A percentile compares a stretch with the other conserved stretches of the same genome.
Conservation (phyloP, 2,888 invertebrate species). For the Drosophila helvetica region DNA sequence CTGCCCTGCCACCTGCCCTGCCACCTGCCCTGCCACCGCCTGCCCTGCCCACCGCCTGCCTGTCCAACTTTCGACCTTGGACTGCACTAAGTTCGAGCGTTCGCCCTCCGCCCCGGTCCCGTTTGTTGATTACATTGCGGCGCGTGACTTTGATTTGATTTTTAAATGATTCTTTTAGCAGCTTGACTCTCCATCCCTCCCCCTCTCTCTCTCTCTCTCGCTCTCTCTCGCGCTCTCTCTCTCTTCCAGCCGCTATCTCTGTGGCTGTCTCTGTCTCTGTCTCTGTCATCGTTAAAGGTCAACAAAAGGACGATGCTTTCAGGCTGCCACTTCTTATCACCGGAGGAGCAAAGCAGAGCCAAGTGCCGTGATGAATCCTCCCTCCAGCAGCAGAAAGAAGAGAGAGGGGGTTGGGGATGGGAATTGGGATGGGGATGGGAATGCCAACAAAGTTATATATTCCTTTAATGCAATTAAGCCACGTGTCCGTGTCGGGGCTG, state of each 20-base stretch:
- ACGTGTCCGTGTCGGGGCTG: slow-evolving; percentile 57
- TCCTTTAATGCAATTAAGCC: slow-evolving; percentile 64
- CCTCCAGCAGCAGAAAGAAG: too few relatives aligned
- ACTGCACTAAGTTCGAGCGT: slow-evolving; percentile 4
- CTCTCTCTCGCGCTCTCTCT: not conserved
- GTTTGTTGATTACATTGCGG: slow-evolving; percentile 70
- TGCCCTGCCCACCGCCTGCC: slow-evolving; percentile 23
- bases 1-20: slow-evolving; percentile 15
- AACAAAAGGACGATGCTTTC: slow-evolving; percentile 74
- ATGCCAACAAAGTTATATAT: slow-evolving; percentile 50
- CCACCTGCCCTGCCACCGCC: slow-evolving; percentile 19
- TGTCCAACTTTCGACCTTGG: slow-evolving; percentile 49
- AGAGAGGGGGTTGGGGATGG: not conserved
- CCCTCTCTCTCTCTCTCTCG: slow-evolving; percentile 2
- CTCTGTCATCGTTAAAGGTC: slow-evolving; percentile 73
- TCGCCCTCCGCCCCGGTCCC: slow-evolving; percentile 1
- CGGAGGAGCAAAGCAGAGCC: slow-evolving; percentile 2
- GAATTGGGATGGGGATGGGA: slow-evolving; percentile 39
- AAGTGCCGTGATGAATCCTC: too few relatives aligned
- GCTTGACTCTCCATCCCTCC: slow-evolving; percentile 43
- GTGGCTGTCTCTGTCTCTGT: slow-evolving; percentile 28
- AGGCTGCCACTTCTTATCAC: slow-evolving; percentile 53
- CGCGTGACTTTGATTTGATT: slow-evolving; percentile 82
- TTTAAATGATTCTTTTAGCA: slow-evolving; percentile 76
- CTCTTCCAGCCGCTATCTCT: slow-evolving; percentile 4